Percentiles rank a stretch among this genome's conserved stretches.
phyloP scores from a whole-genome alignment of 2,113 vertebrate species.

The Macquaria ambigua region DNA sequence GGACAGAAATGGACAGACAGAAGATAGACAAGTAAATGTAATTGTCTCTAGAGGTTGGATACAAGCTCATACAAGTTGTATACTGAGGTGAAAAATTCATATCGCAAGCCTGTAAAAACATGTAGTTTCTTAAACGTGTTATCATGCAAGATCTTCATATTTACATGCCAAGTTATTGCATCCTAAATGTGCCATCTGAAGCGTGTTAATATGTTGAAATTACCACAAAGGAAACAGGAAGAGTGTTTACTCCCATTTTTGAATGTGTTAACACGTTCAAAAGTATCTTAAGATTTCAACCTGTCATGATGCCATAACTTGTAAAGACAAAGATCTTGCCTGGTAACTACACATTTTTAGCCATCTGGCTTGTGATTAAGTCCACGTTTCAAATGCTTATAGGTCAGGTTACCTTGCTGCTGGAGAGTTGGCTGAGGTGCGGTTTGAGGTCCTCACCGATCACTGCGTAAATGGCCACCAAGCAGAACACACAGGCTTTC shows the following conservation, averaged over 20 bases:
- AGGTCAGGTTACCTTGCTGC: slow-evolving; percentile 90
- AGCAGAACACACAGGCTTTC: slow-evolving; percentile 97
- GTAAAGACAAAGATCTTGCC: neutral
- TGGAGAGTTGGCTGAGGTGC: slow-evolving; percentile 95
- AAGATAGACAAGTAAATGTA: neutral
- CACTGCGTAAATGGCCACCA: slow-evolving; percentile 94
- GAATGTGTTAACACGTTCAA: neutral
- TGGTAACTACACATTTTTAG: neutral
- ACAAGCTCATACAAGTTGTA: too few relatives aligned
- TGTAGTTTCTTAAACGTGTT: too few relatives aligned
- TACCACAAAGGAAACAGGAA: too few relatives aligned
- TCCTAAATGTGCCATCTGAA: neutral
- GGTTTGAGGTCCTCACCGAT: slow-evolving; percentile 98
- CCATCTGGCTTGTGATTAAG: neutral
- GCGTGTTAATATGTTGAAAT: too few relatives aligned
- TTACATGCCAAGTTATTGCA: neutral
- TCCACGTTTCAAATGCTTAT: neutral
- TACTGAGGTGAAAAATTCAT: neutral
- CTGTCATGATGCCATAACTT: neutral
- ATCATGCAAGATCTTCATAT: neutral
- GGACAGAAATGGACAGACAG: slow-evolving; percentile 37
- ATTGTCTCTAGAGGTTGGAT: neutral
- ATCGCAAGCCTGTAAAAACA: neutral
- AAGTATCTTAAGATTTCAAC: neutral
- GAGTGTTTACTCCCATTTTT: neutral